These are phyloP conservation scores for Dicyrtoma fusca DNA, from an alignment of 2,888 invertebrate species.

Conservation along the genomic window DNA sequence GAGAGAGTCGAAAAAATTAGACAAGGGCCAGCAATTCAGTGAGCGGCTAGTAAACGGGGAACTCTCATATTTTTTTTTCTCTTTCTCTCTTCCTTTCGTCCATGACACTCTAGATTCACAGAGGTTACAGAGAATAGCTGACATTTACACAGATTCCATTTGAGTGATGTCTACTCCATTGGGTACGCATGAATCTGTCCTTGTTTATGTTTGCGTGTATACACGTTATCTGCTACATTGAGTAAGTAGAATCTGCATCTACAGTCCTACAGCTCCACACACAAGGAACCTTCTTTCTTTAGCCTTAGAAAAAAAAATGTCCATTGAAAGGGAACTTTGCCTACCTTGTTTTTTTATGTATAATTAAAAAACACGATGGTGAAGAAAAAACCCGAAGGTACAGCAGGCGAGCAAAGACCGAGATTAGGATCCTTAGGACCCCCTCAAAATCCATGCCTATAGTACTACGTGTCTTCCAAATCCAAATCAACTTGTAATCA, in stretches of 20 bases:
- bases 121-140: constrained; percentile 4
- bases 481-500: too few species aligned
- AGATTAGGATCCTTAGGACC: too few species aligned
- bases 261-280: neutral
- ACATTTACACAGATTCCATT: constrained; percentile 31
- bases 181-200: constrained; percentile 13
- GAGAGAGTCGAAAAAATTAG: constrained; percentile 27
- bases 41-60: constrained; percentile 2
- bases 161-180: constrained; percentile 27
- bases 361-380: constrained; percentile 21
- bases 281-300: constrained; percentile 14
- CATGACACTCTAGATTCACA: neutral
- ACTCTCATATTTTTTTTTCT: constrained; percentile 6
- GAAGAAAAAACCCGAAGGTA: constrained; percentile 4
- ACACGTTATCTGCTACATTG: neutral
- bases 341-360: constrained; percentile 18
- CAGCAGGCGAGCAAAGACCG: too few species aligned
- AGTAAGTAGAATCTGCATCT: neutral
- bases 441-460: too few species aligned
- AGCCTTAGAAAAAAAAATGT: constrained; percentile 14
- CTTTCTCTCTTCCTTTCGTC: neutral
- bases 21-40: constrained; percentile 24
- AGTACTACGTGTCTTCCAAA: too few species aligned
- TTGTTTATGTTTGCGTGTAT: neutral
- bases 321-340: neutral